Conservation (phyloP, 2,113 vertebrate species). For the Gnathonemus longibarbis region DNA sequence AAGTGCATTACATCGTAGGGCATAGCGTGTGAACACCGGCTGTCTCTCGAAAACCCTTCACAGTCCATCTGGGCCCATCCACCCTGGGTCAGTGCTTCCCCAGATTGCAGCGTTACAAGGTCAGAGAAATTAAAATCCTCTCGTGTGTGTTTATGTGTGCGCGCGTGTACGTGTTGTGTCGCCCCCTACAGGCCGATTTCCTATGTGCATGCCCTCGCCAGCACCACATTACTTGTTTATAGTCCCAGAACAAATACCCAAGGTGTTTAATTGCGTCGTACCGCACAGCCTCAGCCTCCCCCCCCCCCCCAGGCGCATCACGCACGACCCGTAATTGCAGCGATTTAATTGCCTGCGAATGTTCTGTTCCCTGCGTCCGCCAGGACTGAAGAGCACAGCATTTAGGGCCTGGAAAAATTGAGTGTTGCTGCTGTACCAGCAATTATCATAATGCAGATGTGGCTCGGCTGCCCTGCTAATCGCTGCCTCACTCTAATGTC, state of each 20-base stretch:
- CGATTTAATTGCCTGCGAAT: constrained; percentile 69
- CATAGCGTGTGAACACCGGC: neutral
- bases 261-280: constrained; percentile 19
- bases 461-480: neutral
- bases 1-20: neutral
- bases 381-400: constrained; percentile 62
- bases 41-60: neutral
- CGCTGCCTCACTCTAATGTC: neutral
- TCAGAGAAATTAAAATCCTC: neutral
- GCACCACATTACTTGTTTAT: constrained; percentile 25
- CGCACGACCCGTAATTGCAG: constrained; percentile 70
- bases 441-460: constrained; percentile 70
- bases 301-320: constrained; percentile 60
- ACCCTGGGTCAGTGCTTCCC: neutral
- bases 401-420: constrained; percentile 66
- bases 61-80: neutral
- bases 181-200: neutral
- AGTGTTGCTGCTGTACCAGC: constrained; percentile 65
- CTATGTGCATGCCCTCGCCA: neutral
- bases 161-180: neutral
- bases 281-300: constrained; percentile 37
- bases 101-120: neutral
- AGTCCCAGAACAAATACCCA: constrained; percentile 53
- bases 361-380: constrained; percentile 59
- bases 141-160: too few species aligned